These are phyloP conservation scores for Ceuthmochares aereus DNA, from an alignment of 2,113 vertebrate species.

Conservation along the genomic window DNA sequence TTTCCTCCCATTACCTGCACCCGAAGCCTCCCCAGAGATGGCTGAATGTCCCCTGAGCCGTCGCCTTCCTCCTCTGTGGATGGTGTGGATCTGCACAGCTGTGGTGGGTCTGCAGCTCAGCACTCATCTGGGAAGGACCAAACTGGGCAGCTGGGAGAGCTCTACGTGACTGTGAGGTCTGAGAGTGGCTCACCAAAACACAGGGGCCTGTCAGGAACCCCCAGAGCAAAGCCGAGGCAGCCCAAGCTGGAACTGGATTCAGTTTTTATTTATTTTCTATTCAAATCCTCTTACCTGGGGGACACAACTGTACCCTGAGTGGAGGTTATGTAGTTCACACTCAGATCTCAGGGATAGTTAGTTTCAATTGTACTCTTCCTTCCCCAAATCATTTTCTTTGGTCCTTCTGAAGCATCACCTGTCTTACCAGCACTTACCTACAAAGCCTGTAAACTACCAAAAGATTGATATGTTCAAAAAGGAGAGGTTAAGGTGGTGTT, in stretches of 20 bases:
- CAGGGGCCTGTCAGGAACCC: not conserved
- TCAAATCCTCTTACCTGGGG: not conserved
- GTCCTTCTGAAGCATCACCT: not conserved
- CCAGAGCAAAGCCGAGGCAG: not conserved
- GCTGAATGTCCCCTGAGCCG: rapidly evolving
- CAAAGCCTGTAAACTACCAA: not conserved
- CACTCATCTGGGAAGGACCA: rapidly evolving
- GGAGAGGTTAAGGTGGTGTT: not conserved
- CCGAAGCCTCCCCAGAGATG: not conserved
- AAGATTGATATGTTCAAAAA: not conserved
- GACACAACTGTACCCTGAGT: rapidly evolving
- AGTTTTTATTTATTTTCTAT: rapidly evolving
- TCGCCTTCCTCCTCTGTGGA: not conserved
- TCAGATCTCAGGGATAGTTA: not conserved
- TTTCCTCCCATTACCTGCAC: not conserved
- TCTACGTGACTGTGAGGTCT: rapidly evolving
- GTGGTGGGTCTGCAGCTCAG: not conserved
- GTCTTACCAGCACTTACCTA: not conserved
- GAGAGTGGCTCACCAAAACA: too few relatives aligned
- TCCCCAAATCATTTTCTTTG: not conserved
- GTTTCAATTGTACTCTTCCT: not conserved
- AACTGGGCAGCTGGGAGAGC: not conserved
- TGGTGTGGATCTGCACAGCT: rapidly evolving
- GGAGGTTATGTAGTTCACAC: rapidly evolving
- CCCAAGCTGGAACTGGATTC: not conserved